These are phyloP conservation scores for Ommatoiulus sabulosus DNA, from an alignment of 2,888 invertebrate species.

Conservation along the genomic window DNA sequence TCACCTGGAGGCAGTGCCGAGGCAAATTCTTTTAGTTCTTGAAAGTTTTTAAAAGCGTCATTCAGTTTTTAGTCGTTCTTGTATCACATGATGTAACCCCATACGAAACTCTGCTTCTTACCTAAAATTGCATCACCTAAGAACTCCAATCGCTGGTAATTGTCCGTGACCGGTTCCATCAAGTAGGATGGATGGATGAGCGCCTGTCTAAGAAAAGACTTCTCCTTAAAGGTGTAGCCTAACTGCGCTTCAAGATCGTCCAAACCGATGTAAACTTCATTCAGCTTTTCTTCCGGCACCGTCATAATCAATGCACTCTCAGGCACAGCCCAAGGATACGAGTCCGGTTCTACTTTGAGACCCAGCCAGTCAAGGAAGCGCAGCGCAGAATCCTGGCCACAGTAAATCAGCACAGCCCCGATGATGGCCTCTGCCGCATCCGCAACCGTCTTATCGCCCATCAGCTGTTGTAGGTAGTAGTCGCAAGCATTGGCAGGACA, in stretches of 20 bases:
- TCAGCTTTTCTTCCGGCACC: slow-evolving; percentile 53
- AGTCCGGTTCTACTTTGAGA: slow-evolving; percentile 60
- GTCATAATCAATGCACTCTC: slow-evolving; percentile 65
- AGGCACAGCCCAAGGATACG: slow-evolving; percentile 60
- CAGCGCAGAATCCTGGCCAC: slow-evolving; percentile 70
- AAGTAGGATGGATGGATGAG: slow-evolving; percentile 92
- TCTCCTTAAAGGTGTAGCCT: slow-evolving; percentile 83
- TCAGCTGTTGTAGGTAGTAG: slow-evolving; percentile 53
- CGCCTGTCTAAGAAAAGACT: slow-evolving; percentile 86
- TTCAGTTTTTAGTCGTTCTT: no score
- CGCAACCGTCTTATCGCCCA: slow-evolving; percentile 75
- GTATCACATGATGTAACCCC: no score
- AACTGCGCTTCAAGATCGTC: slow-evolving; percentile 74
- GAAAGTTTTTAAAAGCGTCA: no score
- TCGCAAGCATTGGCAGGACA: neutral
- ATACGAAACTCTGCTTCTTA: no score
- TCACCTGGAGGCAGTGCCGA: no score
- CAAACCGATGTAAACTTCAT: slow-evolving; percentile 59
- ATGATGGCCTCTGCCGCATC: slow-evolving; percentile 89
- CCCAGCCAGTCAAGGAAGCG: slow-evolving; percentile 60
- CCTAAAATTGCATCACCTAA: slow-evolving; percentile 89
- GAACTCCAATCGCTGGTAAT: slow-evolving; percentile 92
- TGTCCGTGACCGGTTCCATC: slow-evolving; percentile 83
- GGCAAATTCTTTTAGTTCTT: no score
- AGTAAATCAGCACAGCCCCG: slow-evolving; percentile 78